Conservation (phyloP, 2,113 vertebrate genomes). For the Monarcha castaneiventris region DNA sequence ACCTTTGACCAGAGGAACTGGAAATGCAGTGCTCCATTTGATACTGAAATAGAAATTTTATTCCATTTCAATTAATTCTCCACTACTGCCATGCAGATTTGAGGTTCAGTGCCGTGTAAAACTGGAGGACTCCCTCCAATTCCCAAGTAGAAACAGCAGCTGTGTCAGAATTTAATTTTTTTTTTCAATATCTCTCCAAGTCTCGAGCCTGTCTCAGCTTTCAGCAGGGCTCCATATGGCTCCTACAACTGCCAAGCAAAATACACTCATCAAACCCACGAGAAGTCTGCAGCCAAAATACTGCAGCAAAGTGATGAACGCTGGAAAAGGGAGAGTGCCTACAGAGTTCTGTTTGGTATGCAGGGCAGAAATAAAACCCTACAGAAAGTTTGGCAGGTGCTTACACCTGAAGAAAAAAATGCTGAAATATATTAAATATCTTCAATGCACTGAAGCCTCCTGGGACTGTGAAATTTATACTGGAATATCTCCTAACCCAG, state of each 20-base stretch:
- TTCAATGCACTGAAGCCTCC: background rate
- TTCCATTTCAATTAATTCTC: background rate
- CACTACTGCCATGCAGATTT: background rate
- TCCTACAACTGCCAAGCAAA: conserved; percentile 1
- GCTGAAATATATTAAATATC: background rate
- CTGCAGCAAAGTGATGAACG: background rate
- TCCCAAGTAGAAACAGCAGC: background rate
- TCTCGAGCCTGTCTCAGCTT: conserved; percentile 13
- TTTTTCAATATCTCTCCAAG: background rate
- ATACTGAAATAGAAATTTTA: background rate
- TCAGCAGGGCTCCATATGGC: conserved; percentile 4
- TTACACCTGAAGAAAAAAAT: background rate
- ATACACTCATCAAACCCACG: background rate
- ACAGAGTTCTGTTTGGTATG: background rate
- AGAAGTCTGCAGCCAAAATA: background rate
- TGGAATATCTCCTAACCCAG: background rate
- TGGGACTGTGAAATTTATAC: background rate
- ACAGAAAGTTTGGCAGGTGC: background rate
- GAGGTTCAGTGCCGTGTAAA: background rate
- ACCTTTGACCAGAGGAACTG: background rate
- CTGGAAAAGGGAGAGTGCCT: background rate
- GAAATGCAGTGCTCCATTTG: background rate
- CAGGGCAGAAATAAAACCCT: background rate
- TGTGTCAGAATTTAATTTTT: background rate
- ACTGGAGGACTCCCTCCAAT: background rate